Evolutionary conservation across 2,888 invertebrate genomes (phyloP), one percentile per base, ranked within the genome.

Genomic region (Anagyrus pseudococci): DNA sequence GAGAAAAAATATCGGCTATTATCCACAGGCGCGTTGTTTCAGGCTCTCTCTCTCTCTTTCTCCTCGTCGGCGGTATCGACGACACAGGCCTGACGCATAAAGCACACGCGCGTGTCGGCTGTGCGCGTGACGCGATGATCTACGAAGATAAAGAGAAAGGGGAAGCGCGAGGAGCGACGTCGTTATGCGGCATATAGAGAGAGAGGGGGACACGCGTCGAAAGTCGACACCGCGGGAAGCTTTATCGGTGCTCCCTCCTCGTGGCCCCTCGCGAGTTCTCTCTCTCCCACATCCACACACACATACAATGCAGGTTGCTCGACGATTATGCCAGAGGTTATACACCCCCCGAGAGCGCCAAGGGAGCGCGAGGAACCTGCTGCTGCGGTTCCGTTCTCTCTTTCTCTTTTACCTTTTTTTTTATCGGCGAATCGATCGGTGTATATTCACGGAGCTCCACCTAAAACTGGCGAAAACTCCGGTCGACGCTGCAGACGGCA

Each of bases 201-300:
- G 20, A 1, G 10, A 22, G n/a, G 59, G 66, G 71, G 68, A 63
- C 68, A 66, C 60, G 62, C 69, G 54, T 58, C 48, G 64, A 56
- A 64, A 64, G 59, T 52, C 43, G 59, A 64, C 64, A 59, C 64
- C 58, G 25, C 15, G 67, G 56, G 72, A 75, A 74, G 74, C 73
- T 75, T 73, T 71, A 72, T 61, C 62, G 69, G 68, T 73, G 70
- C 69, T n/a, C n/a, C 65, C 23, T 22, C 23, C 40, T 22, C 52
- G n/a, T n/a, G n/a, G n/a, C n/a, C n/a, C 4, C 26, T 29, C 48
- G 15, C 48, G 4, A 10, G 13, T 19, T 26, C 48, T 49, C n/a
- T 29, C 37, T 54, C 15, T 54, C 25, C 15, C 15, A 25, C n/a
- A n/a, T n/a, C n/a, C n/a, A n/a, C n/a, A n/a, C n/a, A n/a, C n/a